Percentiles rank a stretch among this genome's conserved stretches.
Evolutionary conservation across 2,113 vertebrate genomes (phyloP).

Genomic region (Anhinga rufa): DNA sequence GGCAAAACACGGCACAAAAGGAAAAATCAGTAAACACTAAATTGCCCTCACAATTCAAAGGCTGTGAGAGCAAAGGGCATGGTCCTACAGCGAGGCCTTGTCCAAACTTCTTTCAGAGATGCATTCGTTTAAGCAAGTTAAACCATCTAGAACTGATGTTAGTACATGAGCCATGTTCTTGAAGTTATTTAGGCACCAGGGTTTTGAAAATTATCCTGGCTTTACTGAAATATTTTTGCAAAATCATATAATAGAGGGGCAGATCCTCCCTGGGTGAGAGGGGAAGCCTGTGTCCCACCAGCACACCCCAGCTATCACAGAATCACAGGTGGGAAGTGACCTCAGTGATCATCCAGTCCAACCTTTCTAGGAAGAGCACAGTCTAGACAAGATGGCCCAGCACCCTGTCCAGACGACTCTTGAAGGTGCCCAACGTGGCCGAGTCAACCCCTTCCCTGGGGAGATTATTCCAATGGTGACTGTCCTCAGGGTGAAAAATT

Average conservation of each 20-base stretch:
- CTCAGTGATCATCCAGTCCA: no score
- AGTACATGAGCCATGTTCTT: neutral
- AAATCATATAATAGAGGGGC: rapidly evolving
- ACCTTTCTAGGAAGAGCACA: no score
- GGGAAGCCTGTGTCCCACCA: neutral
- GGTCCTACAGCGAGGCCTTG: rapidly evolving
- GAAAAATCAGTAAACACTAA: neutral
- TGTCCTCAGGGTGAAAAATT: no score
- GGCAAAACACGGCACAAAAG: neutral
- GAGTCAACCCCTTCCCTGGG: no score
- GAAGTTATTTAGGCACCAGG: neutral
- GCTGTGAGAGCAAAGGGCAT: neutral
- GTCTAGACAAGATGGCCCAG: no score
- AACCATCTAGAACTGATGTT: neutral
- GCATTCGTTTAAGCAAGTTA: rapidly evolving
- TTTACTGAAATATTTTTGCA: neutral
- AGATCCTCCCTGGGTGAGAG: neutral
- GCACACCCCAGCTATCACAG: neutral
- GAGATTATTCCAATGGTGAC: no score
- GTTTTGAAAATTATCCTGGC: neutral
- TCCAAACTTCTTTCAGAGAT: neutral
- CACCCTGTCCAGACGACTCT: no score
- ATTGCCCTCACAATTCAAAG: neutral
- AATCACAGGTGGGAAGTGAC: no score
- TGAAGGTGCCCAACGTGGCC: no score